Evolutionary conservation across 1,140 invertebrate species (phyloP).

Genomic region (Drosophila pseudoobscura): DNA sequence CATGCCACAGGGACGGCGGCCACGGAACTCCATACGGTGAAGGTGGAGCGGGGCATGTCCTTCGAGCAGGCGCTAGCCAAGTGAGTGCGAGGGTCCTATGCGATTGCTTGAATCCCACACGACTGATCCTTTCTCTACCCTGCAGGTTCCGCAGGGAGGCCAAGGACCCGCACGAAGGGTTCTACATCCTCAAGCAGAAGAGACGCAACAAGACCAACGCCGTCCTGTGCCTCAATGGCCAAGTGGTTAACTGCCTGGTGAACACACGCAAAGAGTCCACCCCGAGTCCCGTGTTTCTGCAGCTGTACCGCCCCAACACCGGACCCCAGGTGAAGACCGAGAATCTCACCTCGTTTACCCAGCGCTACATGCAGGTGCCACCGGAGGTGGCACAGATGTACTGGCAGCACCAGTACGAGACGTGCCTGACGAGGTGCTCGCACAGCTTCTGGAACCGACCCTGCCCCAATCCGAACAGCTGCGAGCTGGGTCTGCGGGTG

Average conservation of each 20-base stretch:
- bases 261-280: not conserved
- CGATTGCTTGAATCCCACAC: no score
- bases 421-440: slow-evolving; percentile 50
- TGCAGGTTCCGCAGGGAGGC: slow-evolving; percentile 44
- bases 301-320: slow-evolving; percentile 62
- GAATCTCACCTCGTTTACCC: slow-evolving; percentile 31
- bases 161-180: slow-evolving; percentile 42
- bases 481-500: slow-evolving; percentile 52
- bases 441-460: slow-evolving; percentile 54
- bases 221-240: slow-evolving; percentile 47
- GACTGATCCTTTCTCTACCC: no score
- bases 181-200: slow-evolving; percentile 49
- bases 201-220: slow-evolving; percentile 53
- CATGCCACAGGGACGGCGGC: slow-evolving; percentile 95
- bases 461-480: slow-evolving; percentile 38
- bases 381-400: slow-evolving; percentile 28
- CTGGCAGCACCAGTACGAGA: slow-evolving; percentile 51
- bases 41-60: slow-evolving; percentile 94
- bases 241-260: not conserved
- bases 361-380: slow-evolving; percentile 45
- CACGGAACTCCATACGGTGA: slow-evolving; percentile 95
- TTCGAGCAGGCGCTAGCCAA: slow-evolving; percentile 92
- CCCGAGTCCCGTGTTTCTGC: slow-evolving; percentile 34
- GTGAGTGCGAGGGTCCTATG: not conserved
- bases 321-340: slow-evolving; percentile 62